Base-by-base conservation (phyloP, 1,140 invertebrate species). In the Apis laboriosa region DNA sequence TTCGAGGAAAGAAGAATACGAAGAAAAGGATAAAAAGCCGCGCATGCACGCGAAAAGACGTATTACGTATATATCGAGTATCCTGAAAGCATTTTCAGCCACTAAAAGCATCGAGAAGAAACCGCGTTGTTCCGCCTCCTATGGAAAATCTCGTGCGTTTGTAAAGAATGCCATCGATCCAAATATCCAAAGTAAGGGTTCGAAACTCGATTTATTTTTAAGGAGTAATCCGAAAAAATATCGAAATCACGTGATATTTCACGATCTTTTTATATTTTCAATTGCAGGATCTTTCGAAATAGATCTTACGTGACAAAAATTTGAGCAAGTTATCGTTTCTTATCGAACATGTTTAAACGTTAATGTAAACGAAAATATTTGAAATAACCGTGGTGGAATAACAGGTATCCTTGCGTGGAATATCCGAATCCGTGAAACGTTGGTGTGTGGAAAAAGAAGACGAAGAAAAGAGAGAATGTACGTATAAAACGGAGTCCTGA, bases 401-500 rank as follows among this genome's bases (percentile, higher is more conserved):
- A 51, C 28, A 34, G n/a, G 51, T 60, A 64, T 51, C 19, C 34
- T 11, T 43, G 34, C 34, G 34, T 43, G 34, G 63, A 68, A 76
- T 76, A 58, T 76, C 55, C 11, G n/a, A 67, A 67, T 43, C 79
- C 53, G 64, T 19, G 34, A 76, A 56, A 58, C 21, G 61, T 56
- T 34, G 51, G 21, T 28, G 55, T 49, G 66, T 43, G 34, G 34
- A 43, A 43, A 43, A 43, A 43, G 34, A 43, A 43, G 66, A 61
- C 66, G 70, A 83, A 84, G 67, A 72, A 63, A 64, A 68, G 60
- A 56, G 58, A 87, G 75, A 80, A 86, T 72, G 78, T 55, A 81
- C 83, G 81, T 84, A 88, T 88, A 88, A 81, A 88, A 87, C 84
- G 79, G 77, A 76, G 73, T 81, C 82, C 86, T 88, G 86, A 88